Evolutionary conservation across 1,140 invertebrate genomes (phyloP).

Genomic region (Pseudomyrmex pallidus): DNA sequence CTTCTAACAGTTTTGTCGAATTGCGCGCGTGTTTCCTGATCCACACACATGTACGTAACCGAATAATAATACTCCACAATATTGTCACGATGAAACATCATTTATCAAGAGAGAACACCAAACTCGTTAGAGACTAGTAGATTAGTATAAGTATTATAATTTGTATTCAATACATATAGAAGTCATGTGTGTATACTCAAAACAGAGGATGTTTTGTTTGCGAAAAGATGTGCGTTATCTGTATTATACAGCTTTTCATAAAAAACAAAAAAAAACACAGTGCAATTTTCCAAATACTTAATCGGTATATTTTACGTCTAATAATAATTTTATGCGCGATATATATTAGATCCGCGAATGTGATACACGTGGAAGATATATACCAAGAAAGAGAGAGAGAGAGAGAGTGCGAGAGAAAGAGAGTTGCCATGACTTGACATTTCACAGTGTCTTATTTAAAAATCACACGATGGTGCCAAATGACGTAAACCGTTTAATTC

Average conservation of each 20-base stretch:
- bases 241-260: neutral
- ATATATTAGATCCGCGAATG: slow-evolving; percentile 9
- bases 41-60: neutral
- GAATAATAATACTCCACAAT: slow-evolving; percentile 22
- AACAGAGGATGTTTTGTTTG: slow-evolving; percentile 7
- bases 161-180: neutral
- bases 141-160: slow-evolving; percentile 22
- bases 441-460: slow-evolving; percentile 26
- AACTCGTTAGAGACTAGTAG: slow-evolving; percentile 38
- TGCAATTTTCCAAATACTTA: neutral
- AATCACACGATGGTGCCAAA: slow-evolving; percentile 47
- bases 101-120: slow-evolving; percentile 50
- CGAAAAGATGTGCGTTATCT: neutral
- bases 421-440: neutral
- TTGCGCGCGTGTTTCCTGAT: too few species aligned
- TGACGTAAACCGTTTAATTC: slow-evolving; percentile 33
- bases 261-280: neutral
- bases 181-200: neutral
- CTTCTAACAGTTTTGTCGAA: slow-evolving; percentile 28
- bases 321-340: slow-evolving; percentile 32
- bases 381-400: neutral
- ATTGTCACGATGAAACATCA: neutral
- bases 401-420: slow-evolving; percentile 2
- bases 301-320: slow-evolving; percentile 15
- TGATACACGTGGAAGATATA: neutral